Conservation (phyloP, 1,140 invertebrate genomes). For the Camponotus pennsylvanicus region DNA sequence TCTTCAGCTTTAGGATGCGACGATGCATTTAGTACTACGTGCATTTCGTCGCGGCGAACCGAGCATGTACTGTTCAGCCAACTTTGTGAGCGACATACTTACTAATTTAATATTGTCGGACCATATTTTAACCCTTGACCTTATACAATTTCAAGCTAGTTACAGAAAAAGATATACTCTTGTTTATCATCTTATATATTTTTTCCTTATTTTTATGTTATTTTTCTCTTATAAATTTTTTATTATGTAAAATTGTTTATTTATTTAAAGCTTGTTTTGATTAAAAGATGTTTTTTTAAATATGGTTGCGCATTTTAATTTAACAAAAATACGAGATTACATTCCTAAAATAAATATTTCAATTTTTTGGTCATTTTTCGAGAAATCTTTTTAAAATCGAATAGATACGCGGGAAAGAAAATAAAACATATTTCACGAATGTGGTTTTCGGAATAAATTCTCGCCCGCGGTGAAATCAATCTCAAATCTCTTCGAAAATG, state of each 20-base stretch:
- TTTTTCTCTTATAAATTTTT: background rate
- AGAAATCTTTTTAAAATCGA: background rate
- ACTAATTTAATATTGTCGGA: conserved; percentile 41
- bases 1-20: conserved; percentile 14
- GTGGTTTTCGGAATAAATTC: background rate
- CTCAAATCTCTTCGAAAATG: background rate
- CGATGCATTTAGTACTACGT: background rate
- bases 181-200: background rate
- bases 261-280: background rate
- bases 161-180: background rate
- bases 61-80: conserved; percentile 4
- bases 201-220: background rate
- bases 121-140: conserved; percentile 16
- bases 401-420: background rate
- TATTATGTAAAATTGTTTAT: background rate
- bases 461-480: background rate
- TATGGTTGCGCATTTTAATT: background rate
- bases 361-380: background rate
- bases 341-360: conserved; percentile 7
- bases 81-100: conserved; percentile 40
- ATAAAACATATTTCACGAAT: background rate
- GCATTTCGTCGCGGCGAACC: conserved; percentile 3
- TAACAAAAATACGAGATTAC: background rate
- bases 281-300: background rate
- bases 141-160: background rate